Conservation (phyloP, 2,888 invertebrate genomes). For the Hydriomena furcata region DNA sequence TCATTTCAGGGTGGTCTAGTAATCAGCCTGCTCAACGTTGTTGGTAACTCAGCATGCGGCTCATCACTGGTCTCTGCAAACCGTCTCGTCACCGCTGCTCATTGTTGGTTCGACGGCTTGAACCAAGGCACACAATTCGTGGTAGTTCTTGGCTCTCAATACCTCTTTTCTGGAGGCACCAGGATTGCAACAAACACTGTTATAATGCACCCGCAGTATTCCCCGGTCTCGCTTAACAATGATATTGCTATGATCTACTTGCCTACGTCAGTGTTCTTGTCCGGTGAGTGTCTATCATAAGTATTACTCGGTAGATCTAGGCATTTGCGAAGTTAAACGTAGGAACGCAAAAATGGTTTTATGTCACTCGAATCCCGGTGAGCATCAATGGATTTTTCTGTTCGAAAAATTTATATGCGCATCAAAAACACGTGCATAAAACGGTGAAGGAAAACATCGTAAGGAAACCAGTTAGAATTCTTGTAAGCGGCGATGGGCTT, state of each 20-base stretch:
- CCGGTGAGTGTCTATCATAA: slow-evolving; percentile 37
- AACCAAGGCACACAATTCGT: slow-evolving; percentile 49
- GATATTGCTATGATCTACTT: slow-evolving; percentile 59
- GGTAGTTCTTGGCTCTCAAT: slow-evolving; percentile 55
- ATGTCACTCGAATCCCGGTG: too few species aligned
- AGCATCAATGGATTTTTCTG: too few species aligned
- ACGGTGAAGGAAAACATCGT: too few species aligned
- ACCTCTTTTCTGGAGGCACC: slow-evolving; percentile 53
- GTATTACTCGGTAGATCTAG: too few species aligned
- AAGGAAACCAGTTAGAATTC: too few species aligned
- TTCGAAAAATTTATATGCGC: too few species aligned
- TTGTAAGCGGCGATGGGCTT: too few species aligned
- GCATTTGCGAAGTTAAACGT: too few species aligned
- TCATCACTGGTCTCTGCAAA: slow-evolving; percentile 47
- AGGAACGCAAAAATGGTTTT: too few species aligned
- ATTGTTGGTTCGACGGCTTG: slow-evolving; percentile 59
- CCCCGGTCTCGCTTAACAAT: slow-evolving; percentile 40
- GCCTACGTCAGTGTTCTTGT: slow-evolving; percentile 41
- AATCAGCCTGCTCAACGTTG: slow-evolving; percentile 45
- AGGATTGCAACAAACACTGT: slow-evolving; percentile 49
- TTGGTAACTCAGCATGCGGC: slow-evolving; percentile 57
- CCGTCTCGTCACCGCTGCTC: slow-evolving; percentile 61
- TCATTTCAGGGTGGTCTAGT: slow-evolving; percentile 53
- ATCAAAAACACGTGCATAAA: too few species aligned
- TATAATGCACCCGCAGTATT: slow-evolving; percentile 52